phyloP scores from a whole-genome alignment of 2,797 vertebrate genomes.

The Dendrocincla fuliginosa region DNA sequence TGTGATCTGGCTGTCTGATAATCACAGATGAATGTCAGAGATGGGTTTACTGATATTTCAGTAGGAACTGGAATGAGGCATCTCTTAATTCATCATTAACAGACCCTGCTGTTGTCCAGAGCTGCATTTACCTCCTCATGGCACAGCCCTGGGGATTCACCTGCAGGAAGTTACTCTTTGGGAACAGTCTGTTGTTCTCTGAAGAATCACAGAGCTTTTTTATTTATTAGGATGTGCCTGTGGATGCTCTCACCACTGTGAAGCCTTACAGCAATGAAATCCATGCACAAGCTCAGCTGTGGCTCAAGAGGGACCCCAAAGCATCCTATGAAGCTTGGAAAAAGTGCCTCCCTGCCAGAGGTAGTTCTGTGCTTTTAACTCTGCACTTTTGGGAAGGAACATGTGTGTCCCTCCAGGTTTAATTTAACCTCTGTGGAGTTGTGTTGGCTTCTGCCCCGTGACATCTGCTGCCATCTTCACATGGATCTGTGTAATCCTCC shows the following conservation, averaged over 20 bases:
- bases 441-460: rapidly evolving
- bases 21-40: neutral
- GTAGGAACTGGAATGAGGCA: neutral
- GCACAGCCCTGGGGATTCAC: neutral
- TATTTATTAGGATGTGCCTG: constrained; percentile 85
- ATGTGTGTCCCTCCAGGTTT: neutral
- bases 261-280: constrained; percentile 98
- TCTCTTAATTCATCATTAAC: neutral
- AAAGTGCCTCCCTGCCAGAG: constrained; percentile 96
- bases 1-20: neutral
- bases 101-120: neutral
- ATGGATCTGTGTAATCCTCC: neutral
- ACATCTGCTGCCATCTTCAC: neutral
- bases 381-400: neutral
- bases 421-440: neutral
- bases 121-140: neutral
- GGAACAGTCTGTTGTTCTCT: neutral
- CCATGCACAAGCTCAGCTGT: constrained; percentile 96
- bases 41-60: neutral
- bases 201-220: neutral
- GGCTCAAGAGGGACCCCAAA: constrained; percentile 98
- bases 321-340: constrained; percentile 98
- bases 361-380: constrained; percentile 66
- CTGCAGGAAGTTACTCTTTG: neutral
- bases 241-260: constrained; percentile 94